phyloP scores from a whole-genome alignment of 1,140 invertebrate genomes.

The Hermetia illucens region DNA sequence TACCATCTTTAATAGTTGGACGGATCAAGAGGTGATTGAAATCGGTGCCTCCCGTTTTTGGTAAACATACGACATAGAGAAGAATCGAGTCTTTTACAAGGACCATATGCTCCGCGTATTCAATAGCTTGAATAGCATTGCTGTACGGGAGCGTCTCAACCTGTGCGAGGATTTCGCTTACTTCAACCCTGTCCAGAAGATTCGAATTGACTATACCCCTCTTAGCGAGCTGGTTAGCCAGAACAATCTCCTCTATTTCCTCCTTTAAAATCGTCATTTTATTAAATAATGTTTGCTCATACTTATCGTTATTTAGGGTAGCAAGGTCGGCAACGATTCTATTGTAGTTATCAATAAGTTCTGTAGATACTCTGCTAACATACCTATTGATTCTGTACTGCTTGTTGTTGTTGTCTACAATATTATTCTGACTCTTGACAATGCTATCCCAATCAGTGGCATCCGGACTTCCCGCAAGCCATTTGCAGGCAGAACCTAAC shows the following conservation, averaged over 20 bases:
- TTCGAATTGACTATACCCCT: slow-evolving; percentile 4
- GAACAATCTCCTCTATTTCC: slow-evolving; percentile 3
- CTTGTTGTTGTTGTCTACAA: slow-evolving; percentile 2
- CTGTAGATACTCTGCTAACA: too few species aligned
- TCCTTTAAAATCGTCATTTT: slow-evolving; percentile 3
- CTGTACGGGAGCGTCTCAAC: neutral
- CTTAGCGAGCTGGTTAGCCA: slow-evolving; percentile 2
- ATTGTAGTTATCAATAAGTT: too few species aligned
- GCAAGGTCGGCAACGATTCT: too few species aligned
- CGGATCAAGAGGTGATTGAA: too few species aligned
- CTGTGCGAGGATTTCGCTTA: neutral
- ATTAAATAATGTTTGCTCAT: slow-evolving; percentile 3
- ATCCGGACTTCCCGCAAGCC: slow-evolving; percentile 5
- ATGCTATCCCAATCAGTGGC: slow-evolving; percentile 3
- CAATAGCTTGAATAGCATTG: too few species aligned
- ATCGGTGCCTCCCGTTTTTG: too few species aligned
- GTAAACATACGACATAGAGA: too few species aligned
- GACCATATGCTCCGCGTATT: too few species aligned
- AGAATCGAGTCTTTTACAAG: too few species aligned
- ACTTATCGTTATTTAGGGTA: neutral
- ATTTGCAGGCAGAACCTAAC: slow-evolving; percentile 4
- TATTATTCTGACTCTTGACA: neutral
- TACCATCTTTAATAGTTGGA: too few species aligned
- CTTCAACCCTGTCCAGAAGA: slow-evolving; percentile 4
- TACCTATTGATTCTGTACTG: slow-evolving; percentile 5